Percentiles rank a stretch among this genome's conserved stretches.
Evolutionary conservation across 2,113 vertebrate species (phyloP).

Genomic region (Vombatus ursinus): DNA sequence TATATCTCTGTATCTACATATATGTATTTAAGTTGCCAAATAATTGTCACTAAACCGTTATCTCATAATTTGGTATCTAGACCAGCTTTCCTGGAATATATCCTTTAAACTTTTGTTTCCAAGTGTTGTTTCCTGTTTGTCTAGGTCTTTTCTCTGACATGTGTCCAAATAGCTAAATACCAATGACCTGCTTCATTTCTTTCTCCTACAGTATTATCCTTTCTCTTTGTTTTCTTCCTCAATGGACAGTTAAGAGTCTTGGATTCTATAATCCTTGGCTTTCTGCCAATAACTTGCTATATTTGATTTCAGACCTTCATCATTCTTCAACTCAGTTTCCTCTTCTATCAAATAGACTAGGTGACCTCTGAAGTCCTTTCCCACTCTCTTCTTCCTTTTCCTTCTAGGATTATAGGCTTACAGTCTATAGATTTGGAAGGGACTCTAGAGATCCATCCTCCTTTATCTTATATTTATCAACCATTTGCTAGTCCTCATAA

Average conservation of each 20-base stretch:
- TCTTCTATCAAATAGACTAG: neutral
- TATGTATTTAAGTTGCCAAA: neutral
- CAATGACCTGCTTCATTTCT: neutral
- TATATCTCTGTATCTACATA: neutral
- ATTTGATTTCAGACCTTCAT: neutral
- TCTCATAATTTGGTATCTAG: neutral
- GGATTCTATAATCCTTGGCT: neutral
- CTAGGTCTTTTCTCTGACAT: neutral
- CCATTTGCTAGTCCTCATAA: constrained; percentile 25
- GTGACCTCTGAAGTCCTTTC: neutral
- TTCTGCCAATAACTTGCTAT: neutral
- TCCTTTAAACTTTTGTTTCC: neutral
- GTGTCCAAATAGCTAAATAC: neutral
- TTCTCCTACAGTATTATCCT: neutral
- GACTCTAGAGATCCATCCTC: neutral
- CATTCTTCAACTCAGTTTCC: neutral
- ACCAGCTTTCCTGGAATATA: neutral
- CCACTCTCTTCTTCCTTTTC: constrained; percentile 6
- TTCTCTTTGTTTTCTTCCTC: neutral
- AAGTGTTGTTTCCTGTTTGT: neutral
- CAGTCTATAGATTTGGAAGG: neutral
- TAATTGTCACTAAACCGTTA: neutral
- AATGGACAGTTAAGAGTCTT: neutral
- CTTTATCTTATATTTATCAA: constrained; percentile 2
- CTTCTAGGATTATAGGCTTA: neutral